Evolutionary conservation across 2,888 invertebrate genomes (phyloP).

Genomic region (Phanerotoma sp.): DNA sequence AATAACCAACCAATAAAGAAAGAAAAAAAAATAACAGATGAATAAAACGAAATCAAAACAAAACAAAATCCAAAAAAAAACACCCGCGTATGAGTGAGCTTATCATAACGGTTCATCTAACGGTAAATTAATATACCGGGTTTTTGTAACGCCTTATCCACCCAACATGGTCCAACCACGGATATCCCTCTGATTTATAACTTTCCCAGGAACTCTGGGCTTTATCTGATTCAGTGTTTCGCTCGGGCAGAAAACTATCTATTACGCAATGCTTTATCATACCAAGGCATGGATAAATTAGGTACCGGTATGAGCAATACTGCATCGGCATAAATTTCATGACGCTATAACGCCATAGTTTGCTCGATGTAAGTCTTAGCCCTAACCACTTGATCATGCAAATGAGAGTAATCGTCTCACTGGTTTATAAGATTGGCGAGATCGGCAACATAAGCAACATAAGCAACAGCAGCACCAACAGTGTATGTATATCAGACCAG

Average conservation of each 20-base stretch:
- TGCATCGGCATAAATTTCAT: neutral
- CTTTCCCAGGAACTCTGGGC: conserved; percentile 35
- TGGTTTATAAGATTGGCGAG: too few species aligned
- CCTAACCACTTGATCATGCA: conserved; percentile 1
- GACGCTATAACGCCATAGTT: neutral
- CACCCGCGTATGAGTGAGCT: conserved; percentile 24
- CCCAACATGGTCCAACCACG: conserved; percentile 28
- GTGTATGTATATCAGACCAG: too few species aligned
- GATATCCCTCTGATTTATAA: conserved; percentile 39
- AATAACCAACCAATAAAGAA: too few species aligned
- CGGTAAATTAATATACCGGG: conserved; percentile 36
- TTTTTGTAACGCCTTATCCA: conserved; percentile 36
- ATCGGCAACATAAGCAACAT: too few species aligned
- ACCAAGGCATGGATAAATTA: conserved; percentile 42
- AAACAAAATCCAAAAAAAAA: conserved; percentile 2
- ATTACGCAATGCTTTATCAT: conserved; percentile 47
- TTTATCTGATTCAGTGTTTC: conserved; percentile 43
- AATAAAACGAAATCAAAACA: neutral
- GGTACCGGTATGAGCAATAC: neutral
- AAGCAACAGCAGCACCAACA: neutral
- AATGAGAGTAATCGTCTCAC: conserved; percentile 2
- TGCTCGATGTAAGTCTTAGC: neutral
- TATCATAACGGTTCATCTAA: conserved; percentile 31
- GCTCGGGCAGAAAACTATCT: conserved; percentile 37
- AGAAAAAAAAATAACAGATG: conserved; percentile 3